Evolutionary conservation across 2,888 invertebrate genomes (phyloP).

Genomic region (Diloba caeruleocephala): DNA sequence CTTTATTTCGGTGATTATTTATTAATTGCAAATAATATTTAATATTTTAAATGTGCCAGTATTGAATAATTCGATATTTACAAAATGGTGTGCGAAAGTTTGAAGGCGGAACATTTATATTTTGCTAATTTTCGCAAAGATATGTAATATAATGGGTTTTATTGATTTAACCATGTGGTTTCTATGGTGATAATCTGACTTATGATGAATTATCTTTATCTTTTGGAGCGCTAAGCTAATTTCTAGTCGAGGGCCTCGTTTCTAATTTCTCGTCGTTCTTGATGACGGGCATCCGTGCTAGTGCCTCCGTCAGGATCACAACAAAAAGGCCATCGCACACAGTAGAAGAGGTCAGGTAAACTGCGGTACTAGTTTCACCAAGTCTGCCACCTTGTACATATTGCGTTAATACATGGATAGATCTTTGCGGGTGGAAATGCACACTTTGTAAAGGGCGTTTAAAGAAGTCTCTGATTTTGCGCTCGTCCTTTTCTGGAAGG

Average conservation of each 20-base stretch:
- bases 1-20: conserved; percentile 55
- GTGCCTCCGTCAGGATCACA: conserved; percentile 82
- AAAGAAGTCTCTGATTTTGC: conserved; percentile 69
- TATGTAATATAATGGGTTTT: conserved; percentile 70
- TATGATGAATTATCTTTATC: conserved; percentile 59
- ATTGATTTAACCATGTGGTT: conserved; percentile 82
- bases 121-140: conserved; percentile 68
- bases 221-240: conserved; percentile 45
- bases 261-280: conserved; percentile 62
- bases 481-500: conserved; percentile 82
- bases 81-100: conserved; percentile 68
- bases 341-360: conserved; percentile 69
- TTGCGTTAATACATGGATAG: conserved; percentile 15
- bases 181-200: conserved; percentile 77
- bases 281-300: conserved; percentile 86
- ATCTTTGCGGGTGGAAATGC: conserved; percentile 41
- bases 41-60: conserved; percentile 52
- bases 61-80: conserved; percentile 52
- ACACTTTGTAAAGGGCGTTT: conserved; percentile 73
- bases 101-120: conserved; percentile 62
- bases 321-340: conserved; percentile 72
- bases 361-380: conserved; percentile 8
- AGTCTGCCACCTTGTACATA: conserved; percentile 1
- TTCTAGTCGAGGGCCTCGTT: conserved; percentile 56
- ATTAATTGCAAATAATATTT: conserved; percentile 37